Percentiles rank a stretch among this genome's conserved stretches.
These are phyloP conservation scores for Rhagophthalmus giganteus DNA, from an alignment of 2,888 invertebrate genomes.

Conservation along the genomic window DNA sequence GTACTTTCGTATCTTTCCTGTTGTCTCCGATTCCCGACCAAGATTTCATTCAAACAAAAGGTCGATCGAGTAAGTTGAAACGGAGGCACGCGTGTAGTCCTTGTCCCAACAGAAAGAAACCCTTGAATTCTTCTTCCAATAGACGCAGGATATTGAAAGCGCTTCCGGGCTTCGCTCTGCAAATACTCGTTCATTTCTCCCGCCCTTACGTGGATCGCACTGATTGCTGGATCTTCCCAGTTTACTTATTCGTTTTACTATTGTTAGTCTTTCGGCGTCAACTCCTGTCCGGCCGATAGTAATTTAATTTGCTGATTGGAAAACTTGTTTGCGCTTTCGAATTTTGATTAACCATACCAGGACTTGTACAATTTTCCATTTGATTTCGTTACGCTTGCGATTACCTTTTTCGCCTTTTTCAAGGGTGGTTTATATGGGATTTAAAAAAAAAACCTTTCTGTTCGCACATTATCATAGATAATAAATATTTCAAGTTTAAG, in stretches of 20 bases:
- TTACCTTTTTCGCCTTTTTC: too few species aligned
- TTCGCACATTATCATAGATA: too few species aligned
- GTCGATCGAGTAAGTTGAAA: slow-evolving; percentile 13
- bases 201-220: slow-evolving; percentile 23
- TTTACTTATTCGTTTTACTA: slow-evolving; percentile 25
- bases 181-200: slow-evolving; percentile 28
- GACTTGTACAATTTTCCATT: too few species aligned
- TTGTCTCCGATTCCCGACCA: slow-evolving; percentile 12
- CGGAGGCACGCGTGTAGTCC: slow-evolving; percentile 10
- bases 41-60: slow-evolving; percentile 21
- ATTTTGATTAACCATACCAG: slow-evolving; percentile 34
- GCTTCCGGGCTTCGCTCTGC: slow-evolving; percentile 28
- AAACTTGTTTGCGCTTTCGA: slow-evolving; percentile 28
- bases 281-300: slow-evolving; percentile 29
- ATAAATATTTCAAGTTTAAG: too few species aligned
- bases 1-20: slow-evolving; percentile 7
- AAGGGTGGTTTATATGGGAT: too few species aligned
- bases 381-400: too few species aligned
- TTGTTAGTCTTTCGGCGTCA: slow-evolving; percentile 26
- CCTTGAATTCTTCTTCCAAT: slow-evolving; percentile 24
- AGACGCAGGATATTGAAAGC: slow-evolving; percentile 30
- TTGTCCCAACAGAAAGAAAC: slow-evolving; percentile 15
- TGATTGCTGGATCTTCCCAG: slow-evolving; percentile 26
- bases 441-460: too few species aligned
- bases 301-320: slow-evolving; percentile 40